Conservation (phyloP, 2,113 vertebrate genomes). For the Zapus hudsonius region DNA sequence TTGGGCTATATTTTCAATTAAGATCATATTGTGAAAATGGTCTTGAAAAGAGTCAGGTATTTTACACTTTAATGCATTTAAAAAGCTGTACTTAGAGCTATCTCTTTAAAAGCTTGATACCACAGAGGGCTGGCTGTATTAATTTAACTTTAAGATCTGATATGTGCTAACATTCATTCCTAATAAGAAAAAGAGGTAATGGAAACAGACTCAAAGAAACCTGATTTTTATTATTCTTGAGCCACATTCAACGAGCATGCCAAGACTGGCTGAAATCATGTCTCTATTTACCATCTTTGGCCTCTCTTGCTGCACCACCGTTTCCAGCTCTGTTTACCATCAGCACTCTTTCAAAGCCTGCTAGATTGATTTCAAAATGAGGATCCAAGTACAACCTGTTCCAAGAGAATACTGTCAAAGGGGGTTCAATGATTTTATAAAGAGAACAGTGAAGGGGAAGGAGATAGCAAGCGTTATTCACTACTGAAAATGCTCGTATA, state of each 20-base stretch:
- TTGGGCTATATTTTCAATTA: slow-evolving; percentile 5
- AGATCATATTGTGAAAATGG: background rate
- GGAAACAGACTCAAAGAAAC: background rate
- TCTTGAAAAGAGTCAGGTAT: slow-evolving; percentile 40
- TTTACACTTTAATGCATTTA: slow-evolving; percentile 26
- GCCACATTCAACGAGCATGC: background rate
- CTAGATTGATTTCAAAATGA: slow-evolving; percentile 45
- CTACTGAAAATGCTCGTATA: slow-evolving; percentile 58
- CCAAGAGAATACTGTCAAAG: slow-evolving; percentile 49
- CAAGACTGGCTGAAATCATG: background rate
- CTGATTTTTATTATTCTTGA: slow-evolving; percentile 1
- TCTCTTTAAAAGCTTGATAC: slow-evolving; percentile 41
- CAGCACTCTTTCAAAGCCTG: slow-evolving; percentile 4
- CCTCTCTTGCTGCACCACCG: background rate
- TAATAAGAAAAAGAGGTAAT: slow-evolving; percentile 34
- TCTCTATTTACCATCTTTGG: background rate
- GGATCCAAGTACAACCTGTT: slow-evolving; percentile 36
- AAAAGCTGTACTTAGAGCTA: slow-evolving; percentile 44
- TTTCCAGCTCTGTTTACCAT: slow-evolving; percentile 1
- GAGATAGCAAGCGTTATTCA: slow-evolving; percentile 15
- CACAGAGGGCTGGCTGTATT: background rate
- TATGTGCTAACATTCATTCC: slow-evolving; percentile 19
- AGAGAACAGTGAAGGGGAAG: slow-evolving; percentile 21
- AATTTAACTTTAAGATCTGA: slow-evolving; percentile 16
- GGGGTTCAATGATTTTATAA: slow-evolving; percentile 39